Conservation (phyloP, 2,113 vertebrate species). For the Aythya baeri region DNA sequence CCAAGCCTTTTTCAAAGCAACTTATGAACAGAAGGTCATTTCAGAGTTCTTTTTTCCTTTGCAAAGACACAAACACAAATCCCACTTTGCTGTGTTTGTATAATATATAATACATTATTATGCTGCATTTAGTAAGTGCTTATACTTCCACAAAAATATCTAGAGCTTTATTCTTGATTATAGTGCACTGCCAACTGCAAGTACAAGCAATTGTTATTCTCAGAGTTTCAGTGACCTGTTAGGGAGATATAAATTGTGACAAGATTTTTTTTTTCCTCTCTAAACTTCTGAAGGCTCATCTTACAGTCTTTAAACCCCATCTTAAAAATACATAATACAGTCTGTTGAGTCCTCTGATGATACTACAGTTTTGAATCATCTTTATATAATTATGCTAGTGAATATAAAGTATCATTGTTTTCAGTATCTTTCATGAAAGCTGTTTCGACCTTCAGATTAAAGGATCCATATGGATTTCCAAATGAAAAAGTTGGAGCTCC, state of each 20-base stretch:
- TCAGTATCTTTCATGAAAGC: constrained; percentile 49
- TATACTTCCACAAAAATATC: constrained; percentile 33
- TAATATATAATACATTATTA: constrained; percentile 49
- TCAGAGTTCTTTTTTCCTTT: constrained; percentile 29
- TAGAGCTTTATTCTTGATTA: constrained; percentile 36
- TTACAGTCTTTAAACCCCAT: not conserved
- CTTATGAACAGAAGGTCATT: constrained; percentile 52
- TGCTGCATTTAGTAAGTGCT: constrained; percentile 20
- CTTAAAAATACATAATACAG: constrained; percentile 38
- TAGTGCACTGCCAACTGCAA: not conserved
- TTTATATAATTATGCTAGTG: constrained; percentile 25
- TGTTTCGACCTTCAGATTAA: constrained; percentile 56
- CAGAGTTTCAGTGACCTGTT: constrained; percentile 24
- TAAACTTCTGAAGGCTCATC: constrained; percentile 22
- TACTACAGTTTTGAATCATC: constrained; percentile 14
- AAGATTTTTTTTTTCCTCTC: not conserved
- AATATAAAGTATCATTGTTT: constrained; percentile 56
- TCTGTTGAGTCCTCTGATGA: constrained; percentile 34
- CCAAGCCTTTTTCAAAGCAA: constrained; percentile 56
- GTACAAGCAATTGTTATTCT: constrained; percentile 7
- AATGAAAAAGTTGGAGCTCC: constrained; percentile 55
- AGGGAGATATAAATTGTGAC: constrained; percentile 42
- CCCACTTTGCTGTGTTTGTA: constrained; percentile 35
- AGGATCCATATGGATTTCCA: constrained; percentile 55
- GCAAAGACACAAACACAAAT: constrained; percentile 49